Evolutionary conservation across 1,140 invertebrate species (phyloP), one percentile per base, ranked within the genome.

Genomic region (Trichonephila clavata): DNA sequence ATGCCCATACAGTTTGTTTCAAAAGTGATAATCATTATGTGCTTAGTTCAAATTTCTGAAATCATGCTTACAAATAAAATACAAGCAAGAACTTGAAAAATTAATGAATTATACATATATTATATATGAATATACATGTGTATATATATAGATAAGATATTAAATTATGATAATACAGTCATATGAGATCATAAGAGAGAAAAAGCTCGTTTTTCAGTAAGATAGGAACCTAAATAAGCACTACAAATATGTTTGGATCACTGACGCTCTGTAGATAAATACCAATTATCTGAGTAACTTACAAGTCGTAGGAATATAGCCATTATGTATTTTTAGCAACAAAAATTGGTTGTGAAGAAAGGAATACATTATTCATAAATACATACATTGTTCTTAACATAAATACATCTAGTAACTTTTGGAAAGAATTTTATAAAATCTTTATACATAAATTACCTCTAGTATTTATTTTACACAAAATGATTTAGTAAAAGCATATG

Each of bases 151-250:
- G n/a, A 81, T 87, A 87, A 50, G 50, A 87, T 27, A 65, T 87
- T 32, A 27, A 80, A 80, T 84, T 92, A 57, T 90, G 57, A 39
- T 80, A 80, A 77, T 81, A 92, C 16, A 92, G n/a, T 43, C 60
- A 87, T 50, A 65, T 92, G 90, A 92, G 90, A 92, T 92, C 90
- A 92, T 92, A 83, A 68, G 60, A 39, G 32, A 57, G 77, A 80
- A 63, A 90, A 90, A 90, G 90, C 90, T 92, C 90, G 80, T 92
- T 61, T 84, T 63, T 57, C 39, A 84, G 21, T 84, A 80, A 92
- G 90, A 92, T 92, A 92, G 90, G 90, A 92, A 92, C 90, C 77
- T 90, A 89, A 43, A 77, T 6, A 50, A 92, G 80, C 59, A 92
- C 57, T 84, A 32, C 50, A 87, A n/a, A 87, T 20, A 87, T 63